phyloP scores from a whole-genome alignment of 2,113 vertebrate species.

The Hystrix brachyura region DNA sequence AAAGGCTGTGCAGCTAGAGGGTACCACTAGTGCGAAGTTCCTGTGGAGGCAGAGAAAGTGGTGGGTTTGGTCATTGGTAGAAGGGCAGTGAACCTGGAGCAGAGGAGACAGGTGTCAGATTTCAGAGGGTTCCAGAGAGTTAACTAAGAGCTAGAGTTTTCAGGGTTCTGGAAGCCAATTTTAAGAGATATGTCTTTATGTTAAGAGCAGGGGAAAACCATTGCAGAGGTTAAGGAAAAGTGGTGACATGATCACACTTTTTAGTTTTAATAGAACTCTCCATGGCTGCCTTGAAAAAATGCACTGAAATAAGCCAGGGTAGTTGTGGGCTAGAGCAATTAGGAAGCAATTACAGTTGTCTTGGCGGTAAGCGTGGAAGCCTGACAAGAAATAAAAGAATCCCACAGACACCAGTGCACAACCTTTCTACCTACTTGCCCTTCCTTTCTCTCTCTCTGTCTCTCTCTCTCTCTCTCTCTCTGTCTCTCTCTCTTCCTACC shows the following conservation, averaged over 20 bases:
- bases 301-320: not conserved
- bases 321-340: too few species aligned
- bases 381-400: not conserved
- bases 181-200: not conserved
- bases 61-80: not conserved
- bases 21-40: accelerated
- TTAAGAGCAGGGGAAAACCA: not conserved
- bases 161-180: not conserved
- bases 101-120: not conserved
- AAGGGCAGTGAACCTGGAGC: not conserved
- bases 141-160: not conserved
- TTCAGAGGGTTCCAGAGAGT: not conserved
- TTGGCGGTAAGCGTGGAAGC: not conserved
- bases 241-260: not conserved
- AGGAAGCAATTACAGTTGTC: not conserved
- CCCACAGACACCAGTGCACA: accelerated
- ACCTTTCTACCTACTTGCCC: accelerated
- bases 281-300: not conserved
- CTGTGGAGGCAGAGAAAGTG: not conserved
- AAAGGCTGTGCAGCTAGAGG: not conserved
- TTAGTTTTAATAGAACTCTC: not conserved
- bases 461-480: not conserved
- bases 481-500: not conserved
- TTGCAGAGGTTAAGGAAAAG: not conserved
- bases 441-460: accelerated